Evolutionary conservation across 30 jellyfish, hydroid and myxozoan species (phyloP).

Genomic region (Hydractinia symbiolongicarpus): DNA sequence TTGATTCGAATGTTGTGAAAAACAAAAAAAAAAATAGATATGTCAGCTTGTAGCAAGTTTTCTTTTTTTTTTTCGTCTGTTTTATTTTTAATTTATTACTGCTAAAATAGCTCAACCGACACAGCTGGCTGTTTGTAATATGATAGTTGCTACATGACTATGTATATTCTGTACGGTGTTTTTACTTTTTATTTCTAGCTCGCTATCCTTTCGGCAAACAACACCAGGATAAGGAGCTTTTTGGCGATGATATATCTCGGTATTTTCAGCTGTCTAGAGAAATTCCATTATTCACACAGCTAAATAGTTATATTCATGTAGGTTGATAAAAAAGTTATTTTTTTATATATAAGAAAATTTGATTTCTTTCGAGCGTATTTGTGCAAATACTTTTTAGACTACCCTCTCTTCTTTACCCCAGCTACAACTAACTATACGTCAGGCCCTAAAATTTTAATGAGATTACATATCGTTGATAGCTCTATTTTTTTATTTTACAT

Average conservation of each 20-base stretch:
- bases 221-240: not conserved
- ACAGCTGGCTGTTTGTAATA: no score
- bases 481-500: no score
- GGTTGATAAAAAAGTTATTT: not conserved
- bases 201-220: slow-evolving; percentile 12
- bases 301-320: not conserved
- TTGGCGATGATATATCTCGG: not conserved
- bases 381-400: no score
- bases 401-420: no score
- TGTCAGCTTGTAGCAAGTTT: not conserved
- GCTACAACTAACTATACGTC: no score
- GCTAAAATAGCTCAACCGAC: no score
- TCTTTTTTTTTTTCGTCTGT: not conserved
- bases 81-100: no score
- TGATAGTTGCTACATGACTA: not conserved
- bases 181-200: not conserved
- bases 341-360: no score
- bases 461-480: no score
- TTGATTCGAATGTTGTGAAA: no score
- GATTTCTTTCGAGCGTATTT: no score
- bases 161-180: not conserved
- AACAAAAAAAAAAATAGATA: not conserved
- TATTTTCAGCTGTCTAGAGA: not conserved
- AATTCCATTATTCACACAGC: not conserved
- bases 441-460: no score